A percentile compares a stretch with the other conserved stretches of the same genome.
phyloP scores from a whole-genome alignment of 2,113 vertebrate species.

The Hippocampus comes region DNA sequence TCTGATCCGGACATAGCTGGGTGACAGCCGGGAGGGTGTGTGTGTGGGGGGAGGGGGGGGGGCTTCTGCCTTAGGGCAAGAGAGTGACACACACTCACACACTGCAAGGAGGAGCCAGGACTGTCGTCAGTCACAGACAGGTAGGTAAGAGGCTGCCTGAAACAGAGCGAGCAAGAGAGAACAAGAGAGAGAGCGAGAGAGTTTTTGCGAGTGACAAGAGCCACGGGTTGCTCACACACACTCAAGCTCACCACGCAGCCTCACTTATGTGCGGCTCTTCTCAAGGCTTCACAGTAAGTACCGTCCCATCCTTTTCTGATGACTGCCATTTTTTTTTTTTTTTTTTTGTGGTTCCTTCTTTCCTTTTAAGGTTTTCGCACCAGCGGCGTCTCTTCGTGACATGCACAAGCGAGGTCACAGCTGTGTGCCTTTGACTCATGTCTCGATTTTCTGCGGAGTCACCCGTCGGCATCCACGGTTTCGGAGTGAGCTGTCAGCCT shows the following conservation, averaged over 20 bases:
- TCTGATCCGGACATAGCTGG: constrained; percentile 68
- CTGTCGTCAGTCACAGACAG: constrained; percentile 42
- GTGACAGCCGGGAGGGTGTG: constrained; percentile 43
- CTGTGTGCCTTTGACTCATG: constrained; percentile 47
- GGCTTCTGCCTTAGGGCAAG: constrained; percentile 38
- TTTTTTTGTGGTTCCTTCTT: not conserved
- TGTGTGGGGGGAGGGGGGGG: constrained; percentile 18
- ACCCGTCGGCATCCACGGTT: constrained; percentile 40
- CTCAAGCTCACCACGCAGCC: constrained; percentile 39
- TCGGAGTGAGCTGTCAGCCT: constrained; percentile 52
- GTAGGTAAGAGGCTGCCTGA: constrained; percentile 50
- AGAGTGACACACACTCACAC: constrained; percentile 33
- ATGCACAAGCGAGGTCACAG: constrained; percentile 16
- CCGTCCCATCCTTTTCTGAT: constrained; percentile 21
- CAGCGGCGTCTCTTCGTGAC: not conserved
- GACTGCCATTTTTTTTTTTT: not conserved
- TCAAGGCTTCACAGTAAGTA: constrained; percentile 69
- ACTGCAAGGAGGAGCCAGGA: constrained; percentile 58
- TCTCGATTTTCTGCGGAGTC: constrained; percentile 56
- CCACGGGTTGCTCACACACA: constrained; percentile 45
- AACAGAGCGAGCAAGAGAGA: constrained; percentile 22
- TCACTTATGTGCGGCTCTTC: constrained; percentile 67
- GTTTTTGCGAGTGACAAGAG: constrained; percentile 20
- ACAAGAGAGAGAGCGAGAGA: constrained; percentile 25
- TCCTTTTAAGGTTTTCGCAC: not conserved